A percentile compares a stretch with the other conserved stretches of the same genome.
These are phyloP conservation scores for Xestia ashworthii DNA, from an alignment of 2,888 invertebrate genomes.

Conservation along the genomic window DNA sequence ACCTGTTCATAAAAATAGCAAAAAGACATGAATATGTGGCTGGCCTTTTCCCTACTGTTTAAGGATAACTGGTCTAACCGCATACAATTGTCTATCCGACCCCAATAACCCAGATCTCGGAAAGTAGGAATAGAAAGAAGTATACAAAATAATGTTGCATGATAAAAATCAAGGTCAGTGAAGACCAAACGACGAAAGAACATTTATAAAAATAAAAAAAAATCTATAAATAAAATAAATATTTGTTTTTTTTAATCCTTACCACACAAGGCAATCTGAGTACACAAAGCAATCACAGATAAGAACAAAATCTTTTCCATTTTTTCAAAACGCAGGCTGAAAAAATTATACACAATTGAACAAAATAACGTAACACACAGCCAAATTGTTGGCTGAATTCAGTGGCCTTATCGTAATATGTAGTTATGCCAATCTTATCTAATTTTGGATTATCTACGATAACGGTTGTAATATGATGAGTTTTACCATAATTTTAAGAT, in stretches of 20 bases:
- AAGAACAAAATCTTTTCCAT: conserved; percentile 20
- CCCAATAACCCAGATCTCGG: neutral
- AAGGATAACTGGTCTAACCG: neutral
- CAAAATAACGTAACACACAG: conserved; percentile 1
- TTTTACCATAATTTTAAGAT: neutral
- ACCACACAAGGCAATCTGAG: neutral
- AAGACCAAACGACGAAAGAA: too few species aligned
- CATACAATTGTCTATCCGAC: neutral
- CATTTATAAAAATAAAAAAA: neutral
- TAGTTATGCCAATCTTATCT: conserved; percentile 4
- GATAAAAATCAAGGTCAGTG: too few species aligned
- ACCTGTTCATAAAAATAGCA: conserved; percentile 10
- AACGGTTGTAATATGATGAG: neutral
- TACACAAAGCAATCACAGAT: conserved; percentile 18
- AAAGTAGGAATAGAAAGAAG: neutral
- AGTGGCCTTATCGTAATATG: neutral
- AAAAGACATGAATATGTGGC: neutral
- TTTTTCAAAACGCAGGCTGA: neutral
- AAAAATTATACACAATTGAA: neutral
- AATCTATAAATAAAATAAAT: neutral
- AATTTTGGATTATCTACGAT: neutral
- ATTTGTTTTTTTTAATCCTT: conserved; percentile 2
- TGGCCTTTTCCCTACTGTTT: neutral
- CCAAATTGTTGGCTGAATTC: neutral
- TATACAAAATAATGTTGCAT: too few species aligned